Evolutionary conservation across 1,140 invertebrate species (phyloP).

Genomic region (Micrasema minimum): DNA sequence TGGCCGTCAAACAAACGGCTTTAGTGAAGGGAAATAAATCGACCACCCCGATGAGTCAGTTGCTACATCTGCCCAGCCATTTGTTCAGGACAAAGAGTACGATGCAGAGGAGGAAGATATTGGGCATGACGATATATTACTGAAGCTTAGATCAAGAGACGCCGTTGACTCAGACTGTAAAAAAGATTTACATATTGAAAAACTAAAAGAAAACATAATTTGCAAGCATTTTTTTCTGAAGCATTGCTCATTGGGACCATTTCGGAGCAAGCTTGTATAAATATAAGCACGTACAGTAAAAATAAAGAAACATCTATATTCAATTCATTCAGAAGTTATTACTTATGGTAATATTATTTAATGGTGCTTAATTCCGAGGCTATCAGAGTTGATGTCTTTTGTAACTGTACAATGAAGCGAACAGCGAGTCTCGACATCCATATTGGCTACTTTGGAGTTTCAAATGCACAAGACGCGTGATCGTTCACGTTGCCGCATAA

Average conservation of each 20-base stretch:
- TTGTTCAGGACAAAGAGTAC: too few species aligned
- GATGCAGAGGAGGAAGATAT: background rate
- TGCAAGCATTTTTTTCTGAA: background rate
- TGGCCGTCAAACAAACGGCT: constrained; percentile 9
- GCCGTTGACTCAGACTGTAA: background rate
- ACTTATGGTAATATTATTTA: too few species aligned
- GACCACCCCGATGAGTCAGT: background rate
- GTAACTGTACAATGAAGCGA: too few species aligned
- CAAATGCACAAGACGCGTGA: constrained; percentile 13
- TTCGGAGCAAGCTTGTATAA: too few species aligned
- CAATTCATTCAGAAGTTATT: too few species aligned
- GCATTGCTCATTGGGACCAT: too few species aligned
- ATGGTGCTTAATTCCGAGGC: too few species aligned
- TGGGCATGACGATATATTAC: background rate
- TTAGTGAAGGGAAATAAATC: constrained; percentile 13
- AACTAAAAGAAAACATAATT: too few species aligned
- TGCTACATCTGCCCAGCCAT: background rate
- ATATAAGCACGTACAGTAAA: too few species aligned
- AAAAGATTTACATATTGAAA: background rate
- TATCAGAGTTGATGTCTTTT: too few species aligned
- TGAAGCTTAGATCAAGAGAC: background rate
- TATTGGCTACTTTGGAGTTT: background rate
- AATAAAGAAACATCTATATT: too few species aligned
- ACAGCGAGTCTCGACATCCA: background rate
- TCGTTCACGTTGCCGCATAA: constrained; percentile 5